phyloP scores from a whole-genome alignment of 35 echinoderm and acorn worm genomes.

The Apostichopus japonicus region DNA sequence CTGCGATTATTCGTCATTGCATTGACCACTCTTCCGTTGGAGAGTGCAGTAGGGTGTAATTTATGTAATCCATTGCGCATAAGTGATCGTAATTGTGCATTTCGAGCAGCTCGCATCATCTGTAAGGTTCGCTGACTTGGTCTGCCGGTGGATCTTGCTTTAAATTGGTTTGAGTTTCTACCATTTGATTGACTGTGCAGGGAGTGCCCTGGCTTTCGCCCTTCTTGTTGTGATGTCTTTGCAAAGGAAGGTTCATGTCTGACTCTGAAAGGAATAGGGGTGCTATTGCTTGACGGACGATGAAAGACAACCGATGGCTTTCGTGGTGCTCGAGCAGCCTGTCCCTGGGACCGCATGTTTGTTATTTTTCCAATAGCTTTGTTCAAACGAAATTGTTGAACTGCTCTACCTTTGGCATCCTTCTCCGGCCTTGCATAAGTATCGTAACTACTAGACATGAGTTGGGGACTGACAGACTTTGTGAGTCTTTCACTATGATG shows the following conservation, averaged over 20 bases:
- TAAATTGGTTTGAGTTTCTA: neutral
- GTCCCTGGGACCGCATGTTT: conserved; percentile 25
- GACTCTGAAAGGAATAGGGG: conserved; percentile 43
- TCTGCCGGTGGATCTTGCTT: neutral
- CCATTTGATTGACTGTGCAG: neutral
- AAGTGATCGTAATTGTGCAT: neutral
- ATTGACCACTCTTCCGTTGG: neutral
- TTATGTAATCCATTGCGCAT: conserved; percentile 29
- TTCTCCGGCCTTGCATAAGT: neutral
- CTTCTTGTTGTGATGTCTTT: neutral
- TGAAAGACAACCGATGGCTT: conserved; percentile 44
- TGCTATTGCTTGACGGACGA: conserved; percentile 48
- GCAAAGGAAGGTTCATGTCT: neutral
- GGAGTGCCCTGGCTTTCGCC: neutral
- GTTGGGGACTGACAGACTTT: conserved; percentile 41
- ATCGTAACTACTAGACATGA: conserved; percentile 3
- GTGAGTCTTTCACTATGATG: conserved; percentile 10
- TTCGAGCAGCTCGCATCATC: conserved; percentile 28
- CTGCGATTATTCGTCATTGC: neutral
- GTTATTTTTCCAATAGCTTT: conserved; percentile 52
- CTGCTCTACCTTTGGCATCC: conserved; percentile 14
- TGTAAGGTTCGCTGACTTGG: neutral
- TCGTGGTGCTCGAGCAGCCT: conserved; percentile 42
- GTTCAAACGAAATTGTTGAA: conserved; percentile 37
- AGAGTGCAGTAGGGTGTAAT: conserved; percentile 20